Conservation (phyloP, 1,140 invertebrate species). For the Anastrepha ludens region DNA sequence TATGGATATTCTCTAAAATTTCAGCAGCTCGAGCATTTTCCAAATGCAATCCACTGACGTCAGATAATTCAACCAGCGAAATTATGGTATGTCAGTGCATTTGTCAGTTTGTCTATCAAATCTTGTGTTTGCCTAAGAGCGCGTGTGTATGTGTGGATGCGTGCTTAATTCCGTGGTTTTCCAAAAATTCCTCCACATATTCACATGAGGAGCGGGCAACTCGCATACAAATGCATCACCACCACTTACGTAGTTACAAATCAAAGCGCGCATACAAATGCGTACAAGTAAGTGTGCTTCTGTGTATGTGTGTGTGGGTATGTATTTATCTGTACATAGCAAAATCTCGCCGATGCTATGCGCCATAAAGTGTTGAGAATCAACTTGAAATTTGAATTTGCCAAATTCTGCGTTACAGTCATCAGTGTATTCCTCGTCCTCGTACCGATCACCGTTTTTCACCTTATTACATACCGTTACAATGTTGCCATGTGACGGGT, state of each 20-base stretch:
- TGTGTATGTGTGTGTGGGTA: background rate
- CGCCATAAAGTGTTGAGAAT: slow-evolving; percentile 28
- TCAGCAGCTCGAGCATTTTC: background rate
- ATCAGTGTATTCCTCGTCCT: background rate
- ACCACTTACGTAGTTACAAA: background rate
- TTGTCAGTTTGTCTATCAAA: no score
- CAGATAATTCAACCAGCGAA: background rate
- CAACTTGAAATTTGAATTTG: slow-evolving; percentile 46
- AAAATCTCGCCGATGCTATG: background rate
- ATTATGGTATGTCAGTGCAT: background rate
- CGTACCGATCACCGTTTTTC: background rate
- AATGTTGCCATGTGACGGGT: background rate
- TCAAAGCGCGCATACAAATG: no score
- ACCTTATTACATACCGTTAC: background rate
- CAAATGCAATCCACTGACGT: background rate
- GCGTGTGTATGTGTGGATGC: background rate
- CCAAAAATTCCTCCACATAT: background rate
- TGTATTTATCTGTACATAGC: background rate
- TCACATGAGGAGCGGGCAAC: background rate
- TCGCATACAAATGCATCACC: background rate
- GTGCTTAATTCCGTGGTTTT: background rate
- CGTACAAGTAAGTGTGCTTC: background rate
- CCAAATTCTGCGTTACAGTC: background rate
- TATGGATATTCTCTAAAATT: no score
- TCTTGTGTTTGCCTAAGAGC: no score